Base-by-base conservation (phyloP, 2,888 invertebrate species). In the Mamestra brassicae region DNA sequence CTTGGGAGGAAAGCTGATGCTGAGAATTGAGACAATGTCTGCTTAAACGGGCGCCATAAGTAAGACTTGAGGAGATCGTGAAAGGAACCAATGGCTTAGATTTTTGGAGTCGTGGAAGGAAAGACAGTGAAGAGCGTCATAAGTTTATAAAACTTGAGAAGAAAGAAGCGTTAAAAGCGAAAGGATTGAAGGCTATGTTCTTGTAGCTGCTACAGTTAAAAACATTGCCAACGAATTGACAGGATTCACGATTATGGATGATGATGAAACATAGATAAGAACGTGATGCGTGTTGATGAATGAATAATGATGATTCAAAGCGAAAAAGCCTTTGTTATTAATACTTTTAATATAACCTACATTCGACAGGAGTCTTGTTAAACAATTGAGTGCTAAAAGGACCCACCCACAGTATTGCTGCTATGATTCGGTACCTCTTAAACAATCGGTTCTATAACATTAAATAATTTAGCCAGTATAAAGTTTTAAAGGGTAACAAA, bases 401-500 rank as follows among this genome's bases (percentile, higher is more conserved):
- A 54, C 15, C 6, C n/a, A 50, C 7, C 11, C 2, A 4, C 8
- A 50, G 6, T 47, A 8, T n/a, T 17, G 17, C 15, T 45, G 5
- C 5, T 13, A 45, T 13, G 8, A 34, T 50, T 1, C n/a, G 5
- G 13, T 26, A 26, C 36, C n/a, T 67, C 4, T 38, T 11, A 58
- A 58, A 54, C 11, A 57, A 34, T 42, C 47, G 1, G 2, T n/a
- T 74, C 34, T 11, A 52, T 34, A 61, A 83, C n/a, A 26, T 76
- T 36, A 52, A 57, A 79, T 71, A 57, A 83, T 70, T 61, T 52
- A 65, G 15, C 17, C 62, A 45, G 58, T 45, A 66, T 66, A 15
- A 71, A 58, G 62, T 57, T 66, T 61, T 36, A 76, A 84, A 84
- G 63, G 55, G 57, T 15, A 38, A 65, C 50, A 70, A 79, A 81